Base-by-base conservation (phyloP, 2,888 invertebrate species). In the Polydrusus pterygomalis region DNA sequence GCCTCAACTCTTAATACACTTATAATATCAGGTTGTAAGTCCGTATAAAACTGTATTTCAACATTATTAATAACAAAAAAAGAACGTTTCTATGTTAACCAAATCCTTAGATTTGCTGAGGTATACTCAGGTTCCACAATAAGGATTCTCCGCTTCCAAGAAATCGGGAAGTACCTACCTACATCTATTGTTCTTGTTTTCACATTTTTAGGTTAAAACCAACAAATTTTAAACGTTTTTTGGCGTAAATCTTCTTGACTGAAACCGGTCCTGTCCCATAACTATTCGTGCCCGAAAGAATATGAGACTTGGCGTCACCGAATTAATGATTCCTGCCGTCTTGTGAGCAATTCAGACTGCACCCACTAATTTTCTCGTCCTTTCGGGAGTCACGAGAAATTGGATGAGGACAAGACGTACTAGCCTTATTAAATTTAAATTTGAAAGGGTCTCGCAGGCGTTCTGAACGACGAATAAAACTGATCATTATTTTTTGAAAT, bases 241-340 rank as follows among this genome's bases (percentile, higher is more conserved):
- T 8, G 8, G 18, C 9, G 1, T n/a, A 64, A 43, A 25, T 25
- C 25, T 25, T 25, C 5, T 25, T 3, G 25, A 1, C 5, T 5
- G 25, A 25, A 1, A 8, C 45, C 64, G 30, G 15, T 15, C 64
- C 64, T 63, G 45, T 62, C 58, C 54, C 63, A 77, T 75, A 77
- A 71, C 75, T 78, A 75, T 78, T 79, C 76, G 77, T 76, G 80
- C 79, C 78, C 78, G 79, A 76, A 79, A 78, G 80, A 80, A 79
- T 82, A 81, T 79, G 76, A 79, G 80, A 79, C 78, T 77, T 79
- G 76, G 30, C 77, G 51, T 78, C 77, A 75, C 77, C 74, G 78
- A 77, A 83, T 83, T 83, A 83, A 83, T 82, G 83, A 82, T 82
- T 82, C 80, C 83, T 80, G 79, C 80, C 43, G 49, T 71, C 81